Evolutionary conservation across 2,888 invertebrate genomes (phyloP).

Genomic region (Criorhina ranunculi): DNA sequence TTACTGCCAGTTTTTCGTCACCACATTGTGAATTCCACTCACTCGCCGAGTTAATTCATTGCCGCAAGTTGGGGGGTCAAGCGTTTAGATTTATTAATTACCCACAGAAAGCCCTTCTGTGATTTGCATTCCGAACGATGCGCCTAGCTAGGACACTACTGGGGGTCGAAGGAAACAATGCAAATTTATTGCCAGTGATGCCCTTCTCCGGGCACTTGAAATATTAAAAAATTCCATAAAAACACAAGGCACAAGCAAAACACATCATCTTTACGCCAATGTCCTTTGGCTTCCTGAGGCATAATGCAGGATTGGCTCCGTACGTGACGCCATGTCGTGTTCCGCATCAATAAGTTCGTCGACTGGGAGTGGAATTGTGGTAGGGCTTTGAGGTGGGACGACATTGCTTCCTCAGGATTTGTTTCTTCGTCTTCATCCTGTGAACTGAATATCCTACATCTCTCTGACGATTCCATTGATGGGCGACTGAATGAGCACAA

Average conservation of each 20-base stretch:
- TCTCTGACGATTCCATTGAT: slow-evolving; percentile 37
- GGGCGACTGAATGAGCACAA: slow-evolving; percentile 38
- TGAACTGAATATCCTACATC: slow-evolving; percentile 6
- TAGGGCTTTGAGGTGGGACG: neutral
- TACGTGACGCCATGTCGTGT: slow-evolving; percentile 66
- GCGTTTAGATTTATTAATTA: slow-evolving; percentile 70
- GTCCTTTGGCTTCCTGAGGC: slow-evolving; percentile 58
- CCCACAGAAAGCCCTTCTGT: slow-evolving; percentile 24
- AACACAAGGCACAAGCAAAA: slow-evolving; percentile 51
- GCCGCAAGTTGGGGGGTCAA: slow-evolving; percentile 52
- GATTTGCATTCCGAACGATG: slow-evolving; percentile 38
- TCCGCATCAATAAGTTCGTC: slow-evolving; percentile 57
- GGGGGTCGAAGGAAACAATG: neutral
- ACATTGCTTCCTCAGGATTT: slow-evolving; percentile 36
- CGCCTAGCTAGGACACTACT: neutral
- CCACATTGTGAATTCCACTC: slow-evolving; percentile 56
- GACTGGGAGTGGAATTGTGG: neutral
- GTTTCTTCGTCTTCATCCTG: slow-evolving; percentile 24
- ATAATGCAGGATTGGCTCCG: slow-evolving; percentile 62
- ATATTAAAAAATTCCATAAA: slow-evolving; percentile 49
- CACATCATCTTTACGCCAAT: slow-evolving; percentile 53
- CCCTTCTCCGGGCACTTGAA: slow-evolving; percentile 11
- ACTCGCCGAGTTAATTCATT: slow-evolving; percentile 60
- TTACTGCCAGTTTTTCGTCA: slow-evolving; percentile 27
- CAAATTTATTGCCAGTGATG: slow-evolving; percentile 39